Conservation (phyloP, 2,113 vertebrate genomes). For the Pavo muticus region DNA sequence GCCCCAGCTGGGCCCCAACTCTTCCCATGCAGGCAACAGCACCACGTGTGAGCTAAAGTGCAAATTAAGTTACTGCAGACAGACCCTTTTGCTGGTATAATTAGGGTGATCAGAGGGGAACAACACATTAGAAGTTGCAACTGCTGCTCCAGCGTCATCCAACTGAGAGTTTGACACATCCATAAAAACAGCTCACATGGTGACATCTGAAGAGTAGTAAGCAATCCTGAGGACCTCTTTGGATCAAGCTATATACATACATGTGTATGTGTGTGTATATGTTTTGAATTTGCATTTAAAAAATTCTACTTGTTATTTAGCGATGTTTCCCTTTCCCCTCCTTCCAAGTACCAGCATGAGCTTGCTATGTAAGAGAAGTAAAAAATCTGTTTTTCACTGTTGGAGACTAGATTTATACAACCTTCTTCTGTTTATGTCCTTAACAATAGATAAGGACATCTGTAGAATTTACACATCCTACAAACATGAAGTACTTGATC, state of each 20-base stretch:
- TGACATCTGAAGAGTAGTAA: slow-evolving; percentile 15
- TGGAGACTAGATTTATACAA: neutral
- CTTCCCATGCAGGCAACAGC: neutral
- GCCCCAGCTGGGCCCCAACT: neutral
- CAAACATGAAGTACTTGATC: neutral
- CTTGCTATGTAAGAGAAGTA: slow-evolving; percentile 9
- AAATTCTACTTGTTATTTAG: slow-evolving; percentile 1
- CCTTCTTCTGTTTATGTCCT: neutral
- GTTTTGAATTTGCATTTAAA: slow-evolving; percentile 16
- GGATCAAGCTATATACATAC: neutral
- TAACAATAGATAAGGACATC: neutral
- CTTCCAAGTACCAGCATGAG: neutral
- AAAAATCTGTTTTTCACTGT: neutral
- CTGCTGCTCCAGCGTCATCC: neutral
- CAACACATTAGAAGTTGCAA: neutral
- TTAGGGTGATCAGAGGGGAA: slow-evolving; percentile 2
- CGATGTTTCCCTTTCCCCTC: neutral
- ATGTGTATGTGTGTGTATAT: neutral
- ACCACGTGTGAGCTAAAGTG: neutral
- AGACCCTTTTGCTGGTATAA: neutral
- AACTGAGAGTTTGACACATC: slow-evolving; percentile 23
- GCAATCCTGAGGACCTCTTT: neutral
- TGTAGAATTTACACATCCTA: neutral
- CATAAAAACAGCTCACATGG: neutral
- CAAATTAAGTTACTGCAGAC: neutral